Conservation (phyloP, 2,113 vertebrate genomes). For the Trogon surrucura region DNA sequence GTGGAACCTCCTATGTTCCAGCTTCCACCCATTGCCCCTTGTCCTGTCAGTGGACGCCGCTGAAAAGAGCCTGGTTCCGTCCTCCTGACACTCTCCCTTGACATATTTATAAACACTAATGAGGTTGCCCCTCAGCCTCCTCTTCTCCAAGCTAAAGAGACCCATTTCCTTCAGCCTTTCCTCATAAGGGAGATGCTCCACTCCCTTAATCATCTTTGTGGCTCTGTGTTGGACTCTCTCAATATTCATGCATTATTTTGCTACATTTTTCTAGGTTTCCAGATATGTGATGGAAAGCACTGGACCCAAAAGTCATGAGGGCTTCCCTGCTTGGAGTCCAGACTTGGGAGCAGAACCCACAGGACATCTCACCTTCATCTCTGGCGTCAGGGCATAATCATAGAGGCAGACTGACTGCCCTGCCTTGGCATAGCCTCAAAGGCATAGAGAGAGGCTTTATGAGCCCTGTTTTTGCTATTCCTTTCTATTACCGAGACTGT, state of each 20-base stretch:
- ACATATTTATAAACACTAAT: too few species aligned
- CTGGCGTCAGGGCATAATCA: neutral
- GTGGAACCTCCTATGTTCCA: too few species aligned
- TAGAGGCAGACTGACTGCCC: neutral
- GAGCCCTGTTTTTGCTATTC: neutral
- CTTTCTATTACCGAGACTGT: neutral
- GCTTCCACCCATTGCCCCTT: too few species aligned
- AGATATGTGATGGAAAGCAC: neutral
- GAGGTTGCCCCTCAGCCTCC: too few species aligned
- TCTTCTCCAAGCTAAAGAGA: too few species aligned
- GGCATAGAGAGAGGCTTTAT: neutral
- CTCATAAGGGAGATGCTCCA: too few species aligned
- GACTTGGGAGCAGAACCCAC: neutral
- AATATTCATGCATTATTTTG: neutral
- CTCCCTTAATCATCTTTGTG: too few species aligned
- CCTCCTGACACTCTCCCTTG: too few species aligned
- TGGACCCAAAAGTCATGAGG: neutral
- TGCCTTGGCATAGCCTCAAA: neutral
- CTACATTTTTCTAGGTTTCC: neutral
- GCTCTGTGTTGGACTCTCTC: too few species aligned
- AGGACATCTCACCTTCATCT: neutral
- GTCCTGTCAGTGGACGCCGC: too few species aligned
- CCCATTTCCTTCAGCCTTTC: too few species aligned
- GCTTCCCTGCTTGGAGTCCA: neutral
- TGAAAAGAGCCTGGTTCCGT: too few species aligned